Conservation (phyloP, 2,797 vertebrate genomes). For the Pangasius mekongensis region DNA sequence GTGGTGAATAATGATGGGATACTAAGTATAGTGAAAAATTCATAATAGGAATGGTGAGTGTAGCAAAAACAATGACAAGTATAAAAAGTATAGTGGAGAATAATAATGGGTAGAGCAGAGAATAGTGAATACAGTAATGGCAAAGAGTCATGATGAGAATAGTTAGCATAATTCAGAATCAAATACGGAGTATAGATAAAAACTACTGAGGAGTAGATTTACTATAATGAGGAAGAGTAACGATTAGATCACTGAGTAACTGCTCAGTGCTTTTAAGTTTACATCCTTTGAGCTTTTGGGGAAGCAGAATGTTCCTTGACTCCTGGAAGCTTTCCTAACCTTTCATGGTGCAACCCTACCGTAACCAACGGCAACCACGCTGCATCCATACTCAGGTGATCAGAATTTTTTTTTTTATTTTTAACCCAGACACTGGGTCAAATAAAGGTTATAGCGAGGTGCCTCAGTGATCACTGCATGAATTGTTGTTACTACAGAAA, state of each 20-base stretch:
- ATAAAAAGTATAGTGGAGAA: background rate
- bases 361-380: constrained; percentile 45
- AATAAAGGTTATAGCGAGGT: constrained; percentile 5
- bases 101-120: background rate
- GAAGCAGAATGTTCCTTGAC: constrained; percentile 18
- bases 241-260: background rate
- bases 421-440: background rate
- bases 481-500: background rate
- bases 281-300: constrained; percentile 14
- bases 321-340: constrained; percentile 12
- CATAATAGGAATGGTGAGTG: background rate
- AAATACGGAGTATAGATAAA: background rate
- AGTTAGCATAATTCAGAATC: background rate
- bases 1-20: background rate
- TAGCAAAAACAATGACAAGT: background rate
- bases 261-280: background rate
- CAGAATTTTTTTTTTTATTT: background rate
- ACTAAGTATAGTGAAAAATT: background rate
- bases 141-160: background rate
- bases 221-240: background rate
- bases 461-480: constrained; percentile 1
- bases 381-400: constrained; percentile 3
- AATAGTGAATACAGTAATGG: background rate
- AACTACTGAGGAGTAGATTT: background rate
- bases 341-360: constrained; percentile 49